These are phyloP conservation scores for Megaptera novaeangliae DNA, from an alignment of 2,113 vertebrate genomes.

Conservation along the genomic window DNA sequence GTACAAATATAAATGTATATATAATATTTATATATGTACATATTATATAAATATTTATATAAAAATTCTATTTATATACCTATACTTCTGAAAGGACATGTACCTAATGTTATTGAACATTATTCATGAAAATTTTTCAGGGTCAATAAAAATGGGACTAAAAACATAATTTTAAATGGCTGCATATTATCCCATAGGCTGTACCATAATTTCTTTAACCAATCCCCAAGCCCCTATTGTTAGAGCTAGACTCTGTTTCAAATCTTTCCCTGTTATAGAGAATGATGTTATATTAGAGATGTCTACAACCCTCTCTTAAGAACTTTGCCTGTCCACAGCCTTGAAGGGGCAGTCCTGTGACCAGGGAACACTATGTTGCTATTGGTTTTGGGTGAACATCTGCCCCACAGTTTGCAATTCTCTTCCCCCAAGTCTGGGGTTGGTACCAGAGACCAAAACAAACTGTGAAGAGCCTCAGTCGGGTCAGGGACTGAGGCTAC, in stretches of 20 bases:
- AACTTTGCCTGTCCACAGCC: background rate
- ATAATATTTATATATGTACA: background rate
- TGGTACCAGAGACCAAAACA: background rate
- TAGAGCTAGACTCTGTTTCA: background rate
- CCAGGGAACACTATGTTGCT: background rate
- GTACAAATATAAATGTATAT: background rate
- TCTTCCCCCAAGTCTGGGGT: background rate
- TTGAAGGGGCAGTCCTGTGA: background rate
- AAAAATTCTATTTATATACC: background rate
- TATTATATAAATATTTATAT: background rate
- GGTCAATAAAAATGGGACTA: background rate
- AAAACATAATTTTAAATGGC: background rate
- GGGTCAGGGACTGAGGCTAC: background rate
- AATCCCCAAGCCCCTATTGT: background rate
- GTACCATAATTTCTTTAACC: background rate
- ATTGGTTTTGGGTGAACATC: background rate
- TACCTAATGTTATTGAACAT: background rate
- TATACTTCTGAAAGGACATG: background rate
- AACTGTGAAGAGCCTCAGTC: background rate
- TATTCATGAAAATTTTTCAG: background rate
- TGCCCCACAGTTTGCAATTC: background rate
- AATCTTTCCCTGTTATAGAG: background rate
- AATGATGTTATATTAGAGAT: background rate
- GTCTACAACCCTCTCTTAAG: background rate
- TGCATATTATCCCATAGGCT: background rate